Evolutionary conservation across 2,797 vertebrate genomes (phyloP).

Genomic region (Mormyrops boulengeri): DNA sequence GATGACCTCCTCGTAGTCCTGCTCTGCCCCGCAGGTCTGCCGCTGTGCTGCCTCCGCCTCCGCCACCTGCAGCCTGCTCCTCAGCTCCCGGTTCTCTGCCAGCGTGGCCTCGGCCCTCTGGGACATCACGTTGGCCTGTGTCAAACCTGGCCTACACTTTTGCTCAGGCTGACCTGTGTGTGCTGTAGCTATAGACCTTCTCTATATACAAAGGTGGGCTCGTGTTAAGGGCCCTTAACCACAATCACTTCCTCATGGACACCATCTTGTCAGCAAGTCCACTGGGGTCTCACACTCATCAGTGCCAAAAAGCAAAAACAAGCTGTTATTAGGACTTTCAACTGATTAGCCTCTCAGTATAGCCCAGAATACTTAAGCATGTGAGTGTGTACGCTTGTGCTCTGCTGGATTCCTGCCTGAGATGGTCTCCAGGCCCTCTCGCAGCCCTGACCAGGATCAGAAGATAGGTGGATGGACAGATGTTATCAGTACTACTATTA

Average conservation of each 20-base stretch:
- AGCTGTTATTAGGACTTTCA: neutral
- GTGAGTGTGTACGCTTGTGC: neutral
- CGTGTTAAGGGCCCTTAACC: neutral
- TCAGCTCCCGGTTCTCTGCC: constrained; percentile 70
- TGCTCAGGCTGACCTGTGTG: neutral
- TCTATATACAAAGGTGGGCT: neutral
- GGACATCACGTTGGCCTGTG: constrained; percentile 1
- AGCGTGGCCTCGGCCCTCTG: constrained; percentile 72
- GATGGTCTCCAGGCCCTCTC: neutral
- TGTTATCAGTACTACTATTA: neutral
- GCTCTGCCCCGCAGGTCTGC: constrained; percentile 68
- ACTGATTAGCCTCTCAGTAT: neutral
- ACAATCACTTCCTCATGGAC: neutral
- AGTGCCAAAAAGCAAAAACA: neutral
- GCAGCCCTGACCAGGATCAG: neutral
- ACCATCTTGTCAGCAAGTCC: neutral
- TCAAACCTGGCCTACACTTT: neutral
- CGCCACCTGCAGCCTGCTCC: constrained; percentile 72
- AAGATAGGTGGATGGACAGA: neutral
- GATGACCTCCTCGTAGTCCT: constrained; percentile 87
- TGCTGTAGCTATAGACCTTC: neutral
- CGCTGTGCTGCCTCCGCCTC: constrained; percentile 56
- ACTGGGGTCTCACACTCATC: neutral
- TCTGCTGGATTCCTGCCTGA: neutral
- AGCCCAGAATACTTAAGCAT: neutral